Percentiles rank a stretch among this genome's conserved stretches.
phyloP scores from a whole-genome alignment of 2,888 invertebrate genomes.

The Monopis laevigella region DNA sequence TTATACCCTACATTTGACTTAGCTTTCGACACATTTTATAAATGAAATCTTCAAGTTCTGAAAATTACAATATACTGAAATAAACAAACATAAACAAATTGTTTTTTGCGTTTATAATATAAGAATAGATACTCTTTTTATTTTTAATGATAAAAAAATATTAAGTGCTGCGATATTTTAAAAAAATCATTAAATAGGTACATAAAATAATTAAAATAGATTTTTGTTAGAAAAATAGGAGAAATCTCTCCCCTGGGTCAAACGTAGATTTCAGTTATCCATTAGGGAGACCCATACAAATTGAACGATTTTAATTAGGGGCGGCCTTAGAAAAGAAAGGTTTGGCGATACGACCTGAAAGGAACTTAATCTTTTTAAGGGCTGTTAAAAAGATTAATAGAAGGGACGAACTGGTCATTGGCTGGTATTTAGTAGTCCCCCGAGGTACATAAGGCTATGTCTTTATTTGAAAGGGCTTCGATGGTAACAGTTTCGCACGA shows the following conservation, averaged over 20 bases:
- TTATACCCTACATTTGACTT: too few relatives aligned
- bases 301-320: constrained; percentile 33
- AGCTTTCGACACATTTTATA: too few relatives aligned
- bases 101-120: too few relatives aligned
- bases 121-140: too few relatives aligned
- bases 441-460: constrained; percentile 13
- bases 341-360: constrained; percentile 23
- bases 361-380: constrained; percentile 31
- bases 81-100: too few relatives aligned
- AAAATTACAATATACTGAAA: too few relatives aligned
- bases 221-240: too few relatives aligned
- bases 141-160: too few relatives aligned
- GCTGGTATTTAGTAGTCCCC: constrained; percentile 43
- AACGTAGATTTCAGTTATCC: constrained; percentile 5
- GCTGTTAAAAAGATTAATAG: constrained; percentile 53
- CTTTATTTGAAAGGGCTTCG: constrained; percentile 21
- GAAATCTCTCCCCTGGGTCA: constrained; percentile 1
- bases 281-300: constrained; percentile 18
- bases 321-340: constrained; percentile 23
- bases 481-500: constrained; percentile 32
- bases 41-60: too few relatives aligned
- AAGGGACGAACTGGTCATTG: constrained; percentile 40
- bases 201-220: too few relatives aligned
- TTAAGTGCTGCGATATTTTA: too few relatives aligned
- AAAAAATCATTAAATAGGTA: too few relatives aligned